Base-by-base conservation (phyloP, 1,140 invertebrate species). In the Hylaeus anthracinus region DNA sequence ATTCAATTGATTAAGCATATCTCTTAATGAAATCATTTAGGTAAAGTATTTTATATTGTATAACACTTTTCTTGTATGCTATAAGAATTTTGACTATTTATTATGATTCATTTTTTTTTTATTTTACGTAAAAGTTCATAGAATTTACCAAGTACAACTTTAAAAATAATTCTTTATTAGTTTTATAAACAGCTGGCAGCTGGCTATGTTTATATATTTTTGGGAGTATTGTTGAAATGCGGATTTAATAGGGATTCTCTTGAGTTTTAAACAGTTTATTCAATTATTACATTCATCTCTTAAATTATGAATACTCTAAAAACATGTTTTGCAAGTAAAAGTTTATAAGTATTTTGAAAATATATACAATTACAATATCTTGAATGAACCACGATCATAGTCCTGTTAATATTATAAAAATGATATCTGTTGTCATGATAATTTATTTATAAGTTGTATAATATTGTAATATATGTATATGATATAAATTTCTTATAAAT, bases 401-500 rank as follows among this genome's bases (percentile, higher is more conserved):
- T 67, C 56, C 9, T 67, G 41, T 45, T 67, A 58, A 48, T 69
- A 56, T 51, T 56, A 45, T 8, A 66, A 56, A 67, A 5, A 55
- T 26, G 3, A 58, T 14, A 67, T 75, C 41, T 15, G 37, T 4
- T 67, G n/a, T 66, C 10, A 12, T 48, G 4, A 26, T 26, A 48
- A 76, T 41, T 55, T 58, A 67, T 67, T 26, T 15, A 48, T 76
- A 51, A 60, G 39, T n/a, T 60, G 55, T 75, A 75, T 48, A 58
- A 67, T 76, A 77, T 58, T 56, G 41, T 75, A 75, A 55, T 14
- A 66, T 75, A 67, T 43, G 51, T 51, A 51, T 51, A 37, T 45
- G 5, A 63, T 63, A 73, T 39, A 63, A 72, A 72, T 1, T 41
- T 26, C 1, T 61, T 10, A 56, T 26, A 75, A 56, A 39, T 61